phyloP scores from a whole-genome alignment of 2,888 invertebrate species.

The Phengaris alcon region DNA sequence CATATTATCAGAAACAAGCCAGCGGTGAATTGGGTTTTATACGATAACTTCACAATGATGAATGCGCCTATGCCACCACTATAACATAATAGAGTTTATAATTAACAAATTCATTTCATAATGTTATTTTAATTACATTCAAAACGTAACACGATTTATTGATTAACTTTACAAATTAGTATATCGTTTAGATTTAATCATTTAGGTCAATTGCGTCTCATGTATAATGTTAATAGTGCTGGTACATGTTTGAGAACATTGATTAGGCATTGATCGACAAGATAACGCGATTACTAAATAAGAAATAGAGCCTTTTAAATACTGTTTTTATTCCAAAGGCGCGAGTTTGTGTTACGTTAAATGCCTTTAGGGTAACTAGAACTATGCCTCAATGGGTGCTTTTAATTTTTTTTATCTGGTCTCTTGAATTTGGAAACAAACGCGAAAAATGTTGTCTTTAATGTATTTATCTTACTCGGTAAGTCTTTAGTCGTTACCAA shows the following conservation, averaged over 20 bases:
- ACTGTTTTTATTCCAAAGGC: slow-evolving; percentile 5
- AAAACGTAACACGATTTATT: slow-evolving; percentile 5
- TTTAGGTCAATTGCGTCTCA: slow-evolving; percentile 5
- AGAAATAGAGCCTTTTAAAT: slow-evolving; percentile 19
- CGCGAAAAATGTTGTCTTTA: too few species aligned
- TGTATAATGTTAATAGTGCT: neutral
- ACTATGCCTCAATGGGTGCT: neutral
- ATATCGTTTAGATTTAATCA: neutral
- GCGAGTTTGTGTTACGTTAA: neutral
- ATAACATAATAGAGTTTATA: too few species aligned
- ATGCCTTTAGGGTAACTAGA: slow-evolving; percentile 1
- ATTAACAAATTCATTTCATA: neutral
- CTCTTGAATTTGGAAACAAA: too few species aligned
- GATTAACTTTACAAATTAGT: neutral
- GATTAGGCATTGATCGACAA: slow-evolving; percentile 18
- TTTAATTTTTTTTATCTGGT: too few species aligned
- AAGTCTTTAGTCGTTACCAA: too few species aligned
- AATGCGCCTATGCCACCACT: too few species aligned
- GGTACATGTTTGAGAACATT: slow-evolving; percentile 18
- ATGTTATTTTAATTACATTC: neutral
- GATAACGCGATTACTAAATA: slow-evolving; percentile 23
- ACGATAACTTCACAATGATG: too few species aligned
- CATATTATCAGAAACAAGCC: too few species aligned
- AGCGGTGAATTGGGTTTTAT: too few species aligned
- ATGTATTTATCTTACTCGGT: too few species aligned